Evolutionary conservation across 2,113 vertebrate genomes (phyloP).

Genomic region (Bubo blakistoni): DNA sequence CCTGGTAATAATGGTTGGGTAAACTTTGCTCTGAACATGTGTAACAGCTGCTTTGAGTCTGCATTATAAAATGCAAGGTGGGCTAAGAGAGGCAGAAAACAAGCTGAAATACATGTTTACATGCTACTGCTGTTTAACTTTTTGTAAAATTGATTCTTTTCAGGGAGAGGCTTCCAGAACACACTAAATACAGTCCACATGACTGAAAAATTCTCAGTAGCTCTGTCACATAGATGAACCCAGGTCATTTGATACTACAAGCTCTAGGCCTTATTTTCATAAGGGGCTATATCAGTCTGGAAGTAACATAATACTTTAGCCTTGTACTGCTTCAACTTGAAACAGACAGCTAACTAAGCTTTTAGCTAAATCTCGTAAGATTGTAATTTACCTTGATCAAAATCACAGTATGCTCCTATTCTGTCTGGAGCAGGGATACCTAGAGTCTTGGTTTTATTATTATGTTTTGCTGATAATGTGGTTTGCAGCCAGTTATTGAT

Average conservation of each 20-base stretch:
- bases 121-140: neutral
- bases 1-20: constrained; percentile 87
- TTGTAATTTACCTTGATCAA: constrained; percentile 83
- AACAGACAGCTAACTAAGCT: neutral
- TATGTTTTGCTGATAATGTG: constrained; percentile 89
- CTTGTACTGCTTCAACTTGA: neutral
- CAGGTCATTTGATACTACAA: neutral
- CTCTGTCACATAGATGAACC: neutral
- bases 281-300: neutral
- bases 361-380: neutral
- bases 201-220: neutral
- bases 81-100: constrained; percentile 73
- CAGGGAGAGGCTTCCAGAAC: neutral
- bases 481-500: constrained; percentile 94
- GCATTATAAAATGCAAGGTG: constrained; percentile 89
- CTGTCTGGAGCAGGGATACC: constrained; percentile 82
- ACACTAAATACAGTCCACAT: neutral
- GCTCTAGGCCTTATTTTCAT: neutral
- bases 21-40: constrained; percentile 91
- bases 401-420: constrained; percentile 91
- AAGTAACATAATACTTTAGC: neutral
- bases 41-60: constrained; percentile 82
- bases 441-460: constrained; percentile 88
- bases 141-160: neutral
- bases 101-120: neutral